Base-by-base conservation (phyloP, 2,797 vertebrate species). In the Thripadectes ignobilis region DNA sequence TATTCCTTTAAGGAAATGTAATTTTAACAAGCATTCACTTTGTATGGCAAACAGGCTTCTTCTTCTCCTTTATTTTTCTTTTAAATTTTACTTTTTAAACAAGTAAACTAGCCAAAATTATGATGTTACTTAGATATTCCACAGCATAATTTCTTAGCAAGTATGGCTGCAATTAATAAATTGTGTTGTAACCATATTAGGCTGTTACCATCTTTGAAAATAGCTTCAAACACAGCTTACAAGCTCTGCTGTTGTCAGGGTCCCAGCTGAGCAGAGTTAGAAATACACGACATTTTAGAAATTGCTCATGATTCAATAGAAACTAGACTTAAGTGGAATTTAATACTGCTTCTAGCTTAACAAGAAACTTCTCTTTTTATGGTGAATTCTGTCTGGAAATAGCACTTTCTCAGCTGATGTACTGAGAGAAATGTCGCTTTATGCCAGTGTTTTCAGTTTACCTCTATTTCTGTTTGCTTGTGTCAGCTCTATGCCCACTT, bases 381-480 rank as follows among this genome's bases (percentile, higher is more conserved):
- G 66, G 61, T 67, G 57, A 91, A 61, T 80, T 92, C 38, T 83
- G 0, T 65, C 85, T 90, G 54, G 74, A 90, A 71, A 78, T 71
- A 82, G 34, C 52, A 43, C 71, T 90, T 93, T 87, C 74, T 32
- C 41, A 45, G 32, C 32, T 68, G 67, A 80, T 57, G 16, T 78
- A 76, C 77, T 39, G 65, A 89, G 63, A 82, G 76, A 84, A 90
- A 90, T 87, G 41, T 68, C 2, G 10, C 72, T 90, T 92, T 68
- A 14, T 90, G 46, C 30, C 67, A 76, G 24, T 49, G 45, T 79
- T 93, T 80, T 68, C 52, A 55, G 57, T 83, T 94, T 90, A 82
- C 41, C n/a, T 91, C 85, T 92, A 79, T 95, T 94, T 94, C 24
- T 30, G 77, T 94, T 96, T 94, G 61, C 71, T 92, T 21, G 1